These are phyloP conservation scores for Drosophila affinis DNA, from an alignment of 2,888 invertebrate genomes.

Conservation along the genomic window DNA sequence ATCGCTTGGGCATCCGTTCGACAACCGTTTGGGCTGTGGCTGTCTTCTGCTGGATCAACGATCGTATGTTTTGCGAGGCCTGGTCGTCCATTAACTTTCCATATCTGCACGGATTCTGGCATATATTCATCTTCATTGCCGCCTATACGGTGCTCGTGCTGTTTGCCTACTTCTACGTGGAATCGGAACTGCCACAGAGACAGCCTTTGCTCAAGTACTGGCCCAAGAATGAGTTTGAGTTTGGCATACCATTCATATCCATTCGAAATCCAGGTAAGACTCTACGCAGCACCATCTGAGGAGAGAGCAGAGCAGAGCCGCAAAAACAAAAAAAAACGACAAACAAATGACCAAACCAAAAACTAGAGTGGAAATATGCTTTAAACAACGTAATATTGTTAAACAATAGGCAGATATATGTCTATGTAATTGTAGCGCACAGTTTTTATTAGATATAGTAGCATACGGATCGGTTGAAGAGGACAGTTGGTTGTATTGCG, in stretches of 20 bases:
- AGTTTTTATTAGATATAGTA: slow-evolving; percentile 34
- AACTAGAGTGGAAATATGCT: slow-evolving; percentile 31
- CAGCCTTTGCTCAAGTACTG: slow-evolving; percentile 89
- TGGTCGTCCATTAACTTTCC: slow-evolving; percentile 92
- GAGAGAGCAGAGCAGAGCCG: slow-evolving; percentile 25
- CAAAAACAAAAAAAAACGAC: slow-evolving; percentile 14
- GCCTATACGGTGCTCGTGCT: slow-evolving; percentile 91
- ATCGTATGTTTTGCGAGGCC: slow-evolving; percentile 90
- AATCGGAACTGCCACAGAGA: slow-evolving; percentile 89
- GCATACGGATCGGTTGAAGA: slow-evolving; percentile 33
- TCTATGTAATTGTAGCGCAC: slow-evolving; percentile 30
- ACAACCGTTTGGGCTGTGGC: slow-evolving; percentile 88
- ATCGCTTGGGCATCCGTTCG: slow-evolving; percentile 89
- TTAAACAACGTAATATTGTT: slow-evolving; percentile 23
- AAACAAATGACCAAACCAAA: slow-evolving; percentile 41
- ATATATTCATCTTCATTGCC: slow-evolving; percentile 91
- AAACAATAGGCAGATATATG: not conserved
- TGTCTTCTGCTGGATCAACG: slow-evolving; percentile 91
- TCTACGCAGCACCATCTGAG: slow-evolving; percentile 65
- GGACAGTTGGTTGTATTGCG: slow-evolving; percentile 36
- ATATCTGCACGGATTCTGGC: slow-evolving; percentile 93
- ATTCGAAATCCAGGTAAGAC: slow-evolving; percentile 86
- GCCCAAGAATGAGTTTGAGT: slow-evolving; percentile 91
- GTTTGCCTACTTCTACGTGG: slow-evolving; percentile 91
- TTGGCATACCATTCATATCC: slow-evolving; percentile 90